These are phyloP conservation scores for Atherix ibis DNA, from an alignment of 2,888 invertebrate species.

Conservation along the genomic window DNA sequence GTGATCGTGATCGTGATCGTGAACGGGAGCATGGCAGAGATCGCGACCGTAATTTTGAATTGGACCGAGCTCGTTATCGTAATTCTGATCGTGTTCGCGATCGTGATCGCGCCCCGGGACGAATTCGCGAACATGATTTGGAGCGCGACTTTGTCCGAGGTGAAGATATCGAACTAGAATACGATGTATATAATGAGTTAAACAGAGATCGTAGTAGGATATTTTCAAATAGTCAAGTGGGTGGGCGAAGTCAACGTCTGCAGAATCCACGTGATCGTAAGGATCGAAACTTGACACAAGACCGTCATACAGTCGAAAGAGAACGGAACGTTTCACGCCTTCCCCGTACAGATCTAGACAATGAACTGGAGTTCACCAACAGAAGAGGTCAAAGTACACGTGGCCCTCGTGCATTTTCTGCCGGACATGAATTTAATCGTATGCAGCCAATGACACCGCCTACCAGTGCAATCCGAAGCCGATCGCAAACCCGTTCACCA, in stretches of 20 bases:
- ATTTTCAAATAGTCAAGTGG: background rate
- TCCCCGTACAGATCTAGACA: slow-evolving; percentile 25
- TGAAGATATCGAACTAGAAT: too few species aligned
- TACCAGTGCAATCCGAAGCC: slow-evolving; percentile 14
- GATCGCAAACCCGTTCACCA: slow-evolving; percentile 16
- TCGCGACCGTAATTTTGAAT: slow-evolving; percentile 25
- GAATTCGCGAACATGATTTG: slow-evolving; percentile 1
- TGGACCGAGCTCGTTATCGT: slow-evolving; percentile 18
- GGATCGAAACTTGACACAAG: slow-evolving; percentile 26
- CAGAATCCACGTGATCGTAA: slow-evolving; percentile 12
- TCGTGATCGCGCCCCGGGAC: background rate
- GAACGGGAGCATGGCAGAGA: slow-evolving; percentile 37
- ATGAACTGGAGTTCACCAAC: background rate
- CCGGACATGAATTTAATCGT: background rate
- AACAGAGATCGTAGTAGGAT: too few species aligned
- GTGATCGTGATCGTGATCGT: slow-evolving; percentile 22
- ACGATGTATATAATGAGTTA: too few species aligned
- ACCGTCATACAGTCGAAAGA: slow-evolving; percentile 34
- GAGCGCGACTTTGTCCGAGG: too few species aligned
- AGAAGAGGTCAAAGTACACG: slow-evolving; percentile 23
- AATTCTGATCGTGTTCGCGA: background rate
- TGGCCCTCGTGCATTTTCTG: slow-evolving; percentile 6
- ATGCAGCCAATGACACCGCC: slow-evolving; percentile 14
- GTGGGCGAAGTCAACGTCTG: background rate
- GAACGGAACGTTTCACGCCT: slow-evolving; percentile 31